Conservation (phyloP, 2,888 invertebrate genomes). For the Barypeithes pellucidus region DNA sequence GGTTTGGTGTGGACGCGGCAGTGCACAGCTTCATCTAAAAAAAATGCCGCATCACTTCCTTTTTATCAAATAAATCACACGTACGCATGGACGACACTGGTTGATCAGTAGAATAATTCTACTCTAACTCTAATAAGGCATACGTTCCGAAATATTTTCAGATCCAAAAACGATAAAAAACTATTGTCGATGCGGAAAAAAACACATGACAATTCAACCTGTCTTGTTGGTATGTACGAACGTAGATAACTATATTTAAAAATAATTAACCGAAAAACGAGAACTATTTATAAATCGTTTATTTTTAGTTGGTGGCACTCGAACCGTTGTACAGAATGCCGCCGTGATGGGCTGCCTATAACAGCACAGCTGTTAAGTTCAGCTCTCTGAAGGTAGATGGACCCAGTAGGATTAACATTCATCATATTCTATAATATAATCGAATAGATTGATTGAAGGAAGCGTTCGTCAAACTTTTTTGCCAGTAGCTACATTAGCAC, state of each 20-base stretch:
- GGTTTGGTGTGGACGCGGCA: too few species aligned
- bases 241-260: slow-evolving; percentile 21
- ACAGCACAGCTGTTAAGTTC: background rate
- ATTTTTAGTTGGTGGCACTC: background rate
- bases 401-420: background rate
- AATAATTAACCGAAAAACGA: background rate
- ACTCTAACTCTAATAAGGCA: too few species aligned
- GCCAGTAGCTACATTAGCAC: too few species aligned
- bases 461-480: too few species aligned
- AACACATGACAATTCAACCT: background rate
- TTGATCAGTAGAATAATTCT: too few species aligned
- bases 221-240: slow-evolving; percentile 1
- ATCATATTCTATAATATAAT: too few species aligned
- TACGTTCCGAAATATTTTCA: background rate
- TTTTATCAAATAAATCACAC: too few species aligned
- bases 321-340: background rate
- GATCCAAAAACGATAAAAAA: background rate
- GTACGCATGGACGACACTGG: too few species aligned
- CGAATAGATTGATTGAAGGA: too few species aligned
- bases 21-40: too few species aligned
- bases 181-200: background rate
- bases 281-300: background rate
- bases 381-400: background rate
- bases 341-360: background rate
- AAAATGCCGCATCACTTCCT: too few species aligned